Evolutionary conservation across 2,113 vertebrate genomes (phyloP), one percentile per base, ranked within the genome.

Genomic region (Cavia porcellus): DNA sequence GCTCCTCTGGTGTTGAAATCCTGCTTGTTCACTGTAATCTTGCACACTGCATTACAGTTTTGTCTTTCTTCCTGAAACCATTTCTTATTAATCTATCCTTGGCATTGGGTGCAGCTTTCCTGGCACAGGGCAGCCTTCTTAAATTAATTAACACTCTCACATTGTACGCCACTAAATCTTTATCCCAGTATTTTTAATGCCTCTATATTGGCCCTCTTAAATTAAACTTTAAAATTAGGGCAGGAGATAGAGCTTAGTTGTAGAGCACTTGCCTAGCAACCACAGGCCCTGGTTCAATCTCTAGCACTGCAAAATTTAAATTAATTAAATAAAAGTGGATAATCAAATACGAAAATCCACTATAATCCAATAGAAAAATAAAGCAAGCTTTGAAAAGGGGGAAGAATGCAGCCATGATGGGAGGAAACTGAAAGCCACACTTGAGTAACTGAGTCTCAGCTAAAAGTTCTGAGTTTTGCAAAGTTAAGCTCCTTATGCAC

Each of bases 131-230:
- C 17, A 47, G 15, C 61, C 59, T 87, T 70, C 81, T 95, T 22
- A 52, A 75, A 45, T 61, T 74, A 86, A 77, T 79, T 9, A 62
- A 77, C 64, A 81, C 64, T 64, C 45, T 97, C 42, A 20, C 86
- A 87, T 61, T 90, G 75, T 96, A 80, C 97, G 86, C 98, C 90
- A 96, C 55, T 95, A 96, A 92, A 94, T 96, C 75, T 97, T 93
- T 95, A n/a, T 79, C 64, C 57, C 59, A 59, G 74, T 89, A 61
- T 45, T 79, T 85, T 94, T 94, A 88, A 93, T 50, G 50, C 70
- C 82, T 97, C 62, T 3, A 38, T 38, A 0, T 95, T 81, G 86
- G 14, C 38, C 20, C 94, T 95, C 89, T 89, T 30, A 98, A 98
- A 84, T 90, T 61, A 94, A 45, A 50, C 82, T 80, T 94, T 94